These are phyloP conservation scores for Teleogryllus occipitalis DNA, from an alignment of 1,140 invertebrate species.

Conservation along the genomic window DNA sequence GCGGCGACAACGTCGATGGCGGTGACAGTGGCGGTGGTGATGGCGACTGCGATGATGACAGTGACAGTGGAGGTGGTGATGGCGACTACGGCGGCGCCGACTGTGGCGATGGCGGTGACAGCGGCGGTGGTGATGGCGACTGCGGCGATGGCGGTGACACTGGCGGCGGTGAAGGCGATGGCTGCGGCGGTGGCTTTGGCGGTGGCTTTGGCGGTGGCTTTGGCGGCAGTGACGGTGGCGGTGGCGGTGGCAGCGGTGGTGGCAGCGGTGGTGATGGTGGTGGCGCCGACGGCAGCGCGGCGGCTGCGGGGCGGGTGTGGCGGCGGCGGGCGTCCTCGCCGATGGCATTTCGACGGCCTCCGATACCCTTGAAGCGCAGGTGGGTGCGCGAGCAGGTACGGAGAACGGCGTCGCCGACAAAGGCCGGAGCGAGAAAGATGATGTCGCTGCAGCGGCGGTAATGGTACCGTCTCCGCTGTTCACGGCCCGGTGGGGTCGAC, in stretches of 20 bases:
- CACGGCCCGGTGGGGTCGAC: too few species aligned
- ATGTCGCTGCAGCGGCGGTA: not conserved
- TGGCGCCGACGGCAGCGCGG: constrained; percentile 20
- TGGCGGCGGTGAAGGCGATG: not conserved
- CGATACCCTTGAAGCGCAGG: not conserved
- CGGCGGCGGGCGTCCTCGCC: too few species aligned
- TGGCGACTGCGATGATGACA: not conserved
- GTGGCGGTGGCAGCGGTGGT: not conserved
- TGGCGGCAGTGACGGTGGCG: not conserved
- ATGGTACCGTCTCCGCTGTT: not conserved
- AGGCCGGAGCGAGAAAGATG: not conserved
- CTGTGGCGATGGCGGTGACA: not conserved
- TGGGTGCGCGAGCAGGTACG: not conserved
- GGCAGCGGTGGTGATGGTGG: not conserved
- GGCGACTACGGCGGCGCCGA: too few species aligned
- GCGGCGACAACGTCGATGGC: too few species aligned
- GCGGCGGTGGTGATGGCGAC: not conserved
- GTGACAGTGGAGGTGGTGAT: not conserved
- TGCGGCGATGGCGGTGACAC: too few species aligned
- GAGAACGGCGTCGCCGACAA: not conserved
- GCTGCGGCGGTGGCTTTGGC: not conserved
- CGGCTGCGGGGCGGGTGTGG: constrained; percentile 17
- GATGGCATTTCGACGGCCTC: not conserved
- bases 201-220: not conserved
- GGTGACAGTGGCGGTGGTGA: not conserved